A percentile compares a stretch with the other conserved stretches of the same genome.
phyloP scores from a whole-genome alignment of 2,113 vertebrate genomes.

The Danionella cerebrum region DNA sequence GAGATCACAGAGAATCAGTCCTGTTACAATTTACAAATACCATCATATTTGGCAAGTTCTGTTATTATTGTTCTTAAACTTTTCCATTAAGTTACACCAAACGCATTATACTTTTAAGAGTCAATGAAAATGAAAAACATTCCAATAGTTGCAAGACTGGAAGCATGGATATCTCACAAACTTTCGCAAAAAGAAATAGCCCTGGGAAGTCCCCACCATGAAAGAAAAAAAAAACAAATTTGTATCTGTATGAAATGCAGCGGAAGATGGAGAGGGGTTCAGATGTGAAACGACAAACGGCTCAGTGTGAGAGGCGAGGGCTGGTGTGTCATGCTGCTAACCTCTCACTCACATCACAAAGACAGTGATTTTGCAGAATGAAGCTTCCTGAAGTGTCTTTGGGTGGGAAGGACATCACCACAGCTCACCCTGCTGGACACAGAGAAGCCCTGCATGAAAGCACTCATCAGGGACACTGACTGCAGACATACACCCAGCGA shows the following conservation, averaged over 20 bases:
- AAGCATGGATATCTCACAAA: background rate
- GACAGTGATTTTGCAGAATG: background rate
- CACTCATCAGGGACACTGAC: background rate
- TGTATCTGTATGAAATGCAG: background rate
- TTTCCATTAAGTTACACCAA: too few relatives aligned
- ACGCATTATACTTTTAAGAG: too few relatives aligned
- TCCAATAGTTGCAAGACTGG: too few relatives aligned
- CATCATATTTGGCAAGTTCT: too few relatives aligned
- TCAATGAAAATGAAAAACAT: too few relatives aligned
- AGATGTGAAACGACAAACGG: background rate
- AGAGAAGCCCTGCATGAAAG: background rate
- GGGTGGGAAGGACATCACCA: conserved; percentile 15
- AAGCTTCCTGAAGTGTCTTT: background rate
- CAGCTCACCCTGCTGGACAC: conserved; percentile 25
- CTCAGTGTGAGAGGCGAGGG: background rate
- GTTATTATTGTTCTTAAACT: too few relatives aligned
- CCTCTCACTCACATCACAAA: background rate
- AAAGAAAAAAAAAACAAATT: background rate
- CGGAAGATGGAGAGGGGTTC: background rate
- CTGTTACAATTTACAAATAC: too few relatives aligned
- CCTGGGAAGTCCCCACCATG: background rate
- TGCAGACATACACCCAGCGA: background rate
- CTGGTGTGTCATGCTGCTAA: conserved; percentile 11
- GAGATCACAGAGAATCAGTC: too few relatives aligned
- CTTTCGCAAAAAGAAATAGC: background rate